These are phyloP conservation scores for Rhabdomys pumilio DNA, from an alignment of 2,797 vertebrate genomes.

Conservation along the genomic window DNA sequence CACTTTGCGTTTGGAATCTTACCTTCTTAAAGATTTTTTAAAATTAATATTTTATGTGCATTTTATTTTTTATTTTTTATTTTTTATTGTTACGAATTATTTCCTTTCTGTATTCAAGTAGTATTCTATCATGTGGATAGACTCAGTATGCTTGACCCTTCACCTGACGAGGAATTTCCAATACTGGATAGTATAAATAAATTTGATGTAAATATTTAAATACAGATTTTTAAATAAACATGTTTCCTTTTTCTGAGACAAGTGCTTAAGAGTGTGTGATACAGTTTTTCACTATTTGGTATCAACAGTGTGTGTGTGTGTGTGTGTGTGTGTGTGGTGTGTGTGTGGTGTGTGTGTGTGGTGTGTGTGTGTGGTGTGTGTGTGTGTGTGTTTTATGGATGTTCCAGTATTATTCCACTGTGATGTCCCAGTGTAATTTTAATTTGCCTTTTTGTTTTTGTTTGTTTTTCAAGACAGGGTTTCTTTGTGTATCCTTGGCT, in stretches of 20 bases:
- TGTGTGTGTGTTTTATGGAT: not conserved
- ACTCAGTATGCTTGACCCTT: not conserved
- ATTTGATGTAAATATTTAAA: constrained; percentile 28
- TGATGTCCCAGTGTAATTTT: constrained; percentile 21
- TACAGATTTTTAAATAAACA: constrained; percentile 7
- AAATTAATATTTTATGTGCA: not conserved
- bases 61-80: not conserved
- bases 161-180: constrained; percentile 41
- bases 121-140: not conserved
- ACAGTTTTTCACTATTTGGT: constrained; percentile 6
- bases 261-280: not conserved
- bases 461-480: not conserved
- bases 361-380: not conserved
- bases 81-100: not conserved
- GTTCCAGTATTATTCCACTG: not conserved
- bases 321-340: not conserved
- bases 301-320: not conserved
- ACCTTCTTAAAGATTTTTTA: not conserved
- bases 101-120: not conserved
- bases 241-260: constrained; percentile 42
- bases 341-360: not conserved
- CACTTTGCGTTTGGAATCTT: not conserved
- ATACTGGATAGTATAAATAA: constrained; percentile 36
- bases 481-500: not conserved
- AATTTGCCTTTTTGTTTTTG: not conserved